A percentile compares a stretch with the other conserved stretches of the same genome.
Conservation (phyloP, 2,888 invertebrate genomes). For the Dynastes grantii region DNA sequence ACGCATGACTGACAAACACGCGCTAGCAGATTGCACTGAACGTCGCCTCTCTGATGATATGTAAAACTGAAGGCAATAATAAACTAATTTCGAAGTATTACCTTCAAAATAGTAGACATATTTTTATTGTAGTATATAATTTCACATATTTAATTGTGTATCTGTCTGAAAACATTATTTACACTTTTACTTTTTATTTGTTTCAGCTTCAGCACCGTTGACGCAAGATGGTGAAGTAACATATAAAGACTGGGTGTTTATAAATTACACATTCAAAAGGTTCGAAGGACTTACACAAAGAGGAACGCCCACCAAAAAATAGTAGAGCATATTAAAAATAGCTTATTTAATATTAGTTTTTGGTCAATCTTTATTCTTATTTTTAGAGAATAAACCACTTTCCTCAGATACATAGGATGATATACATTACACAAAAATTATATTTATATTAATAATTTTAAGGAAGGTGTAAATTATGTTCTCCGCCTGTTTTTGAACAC, state of each 20-base stretch:
- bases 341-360: constrained; percentile 49
- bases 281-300: constrained; percentile 98
- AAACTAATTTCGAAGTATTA: too few species aligned
- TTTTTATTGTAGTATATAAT: too few species aligned
- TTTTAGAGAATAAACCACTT: constrained; percentile 63
- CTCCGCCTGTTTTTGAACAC: constrained; percentile 21
- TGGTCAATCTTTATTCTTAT: constrained; percentile 57
- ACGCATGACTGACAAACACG: too few species aligned
- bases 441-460: constrained; percentile 46
- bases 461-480: constrained; percentile 47
- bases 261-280: constrained; percentile 99
- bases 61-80: too few species aligned
- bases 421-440: constrained; percentile 38
- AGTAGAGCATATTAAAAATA: constrained; percentile 60
- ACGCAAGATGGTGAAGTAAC: constrained; percentile 92
- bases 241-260: constrained; percentile 99
- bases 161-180: background rate
- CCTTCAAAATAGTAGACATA: too few species aligned
- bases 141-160: too few species aligned
- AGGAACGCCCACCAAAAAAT: constrained; percentile 87
- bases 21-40: too few species aligned
- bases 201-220: constrained; percentile 87
- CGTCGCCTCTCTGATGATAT: too few species aligned
- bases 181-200: constrained; percentile 34
- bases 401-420: constrained; percentile 43